Evolutionary conservation across 1,140 invertebrate species (phyloP).

Genomic region (Proales similis): DNA sequence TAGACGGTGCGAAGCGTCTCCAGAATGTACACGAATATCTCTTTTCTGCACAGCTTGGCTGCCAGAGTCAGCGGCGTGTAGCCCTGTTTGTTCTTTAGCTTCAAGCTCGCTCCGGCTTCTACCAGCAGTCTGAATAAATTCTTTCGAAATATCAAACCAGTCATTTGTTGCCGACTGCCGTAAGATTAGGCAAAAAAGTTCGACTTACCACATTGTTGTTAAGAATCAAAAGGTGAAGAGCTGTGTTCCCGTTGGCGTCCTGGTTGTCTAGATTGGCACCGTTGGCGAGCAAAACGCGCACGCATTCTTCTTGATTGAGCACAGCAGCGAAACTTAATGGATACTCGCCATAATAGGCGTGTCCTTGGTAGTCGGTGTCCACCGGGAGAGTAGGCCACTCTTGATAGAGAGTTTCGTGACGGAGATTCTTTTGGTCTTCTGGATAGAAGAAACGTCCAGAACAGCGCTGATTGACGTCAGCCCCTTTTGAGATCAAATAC

Average conservation of each 20-base stretch:
- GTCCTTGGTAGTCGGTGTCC: conserved; percentile 88
- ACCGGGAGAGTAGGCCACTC: conserved; percentile 78
- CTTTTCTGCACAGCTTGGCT: conserved; percentile 80
- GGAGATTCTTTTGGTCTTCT: conserved; percentile 86
- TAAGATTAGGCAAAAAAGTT: conserved; percentile 4
- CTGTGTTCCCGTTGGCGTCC: conserved; percentile 95
- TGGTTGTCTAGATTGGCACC: conserved; percentile 88
- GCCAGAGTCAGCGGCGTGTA: conserved; percentile 85
- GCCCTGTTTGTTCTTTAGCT: conserved; percentile 74
- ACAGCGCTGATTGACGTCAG: conserved; percentile 79
- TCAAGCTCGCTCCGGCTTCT: conserved; percentile 75
- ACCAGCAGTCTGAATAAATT: conserved; percentile 77
- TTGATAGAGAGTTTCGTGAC: conserved; percentile 69
- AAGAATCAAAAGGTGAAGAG: conserved; percentile 90
- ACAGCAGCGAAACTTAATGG: conserved; percentile 90
- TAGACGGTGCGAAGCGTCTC: conserved; percentile 89
- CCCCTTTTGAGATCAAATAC: conserved; percentile 81
- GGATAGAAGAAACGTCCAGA: conserved; percentile 77
- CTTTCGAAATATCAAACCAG: conserved; percentile 1
- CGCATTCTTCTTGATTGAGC: conserved; percentile 91
- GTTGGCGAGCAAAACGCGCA: conserved; percentile 79
- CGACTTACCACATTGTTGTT: conserved; percentile 75
- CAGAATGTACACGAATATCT: conserved; percentile 86
- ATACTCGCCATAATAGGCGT: conserved; percentile 95
- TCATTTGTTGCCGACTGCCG: not conserved